Evolutionary conservation across 2,888 invertebrate genomes (phyloP).

Genomic region (Trachelus iudaicus): DNA sequence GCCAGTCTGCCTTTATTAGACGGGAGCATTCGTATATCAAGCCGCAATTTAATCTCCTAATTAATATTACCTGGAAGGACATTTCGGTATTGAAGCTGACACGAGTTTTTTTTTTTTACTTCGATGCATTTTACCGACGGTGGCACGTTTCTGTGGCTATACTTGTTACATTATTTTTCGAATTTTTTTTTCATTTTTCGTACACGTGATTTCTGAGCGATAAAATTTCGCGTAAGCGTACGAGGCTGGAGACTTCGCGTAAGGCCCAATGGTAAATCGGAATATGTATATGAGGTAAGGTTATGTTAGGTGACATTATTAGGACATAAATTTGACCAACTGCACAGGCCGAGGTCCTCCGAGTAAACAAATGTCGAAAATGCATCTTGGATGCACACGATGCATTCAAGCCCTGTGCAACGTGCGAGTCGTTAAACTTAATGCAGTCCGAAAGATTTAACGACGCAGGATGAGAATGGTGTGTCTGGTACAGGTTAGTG

Average conservation of each 20-base stretch:
- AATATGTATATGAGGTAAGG: slow-evolving; percentile 3
- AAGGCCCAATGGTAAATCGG: slow-evolving; percentile 7
- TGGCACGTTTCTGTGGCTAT: no score
- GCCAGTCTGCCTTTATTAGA: no score
- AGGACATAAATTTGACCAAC: background rate
- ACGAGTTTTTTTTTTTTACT: no score
- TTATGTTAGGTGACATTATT: slow-evolving; percentile 16
- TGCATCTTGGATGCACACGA: background rate
- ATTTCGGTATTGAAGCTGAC: no score
- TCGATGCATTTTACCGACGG: no score
- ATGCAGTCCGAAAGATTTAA: slow-evolving; percentile 21
- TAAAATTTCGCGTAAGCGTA: background rate
- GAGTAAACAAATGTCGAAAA: slow-evolving; percentile 15
- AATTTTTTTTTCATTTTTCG: background rate
- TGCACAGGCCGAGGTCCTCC: background rate
- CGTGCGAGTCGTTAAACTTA: slow-evolving; percentile 24
- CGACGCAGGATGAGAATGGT: background rate
- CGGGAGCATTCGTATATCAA: no score
- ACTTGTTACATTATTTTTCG: no score
- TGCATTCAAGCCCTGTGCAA: slow-evolving; percentile 4
- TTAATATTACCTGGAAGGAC: no score
- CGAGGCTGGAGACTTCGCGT: slow-evolving; percentile 14
- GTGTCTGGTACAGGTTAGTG: background rate
- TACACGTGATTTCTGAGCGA: background rate
- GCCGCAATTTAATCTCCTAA: no score